Conservation (phyloP, 64 coral and sea anemone species). For the Stylophora pistillata region DNA sequence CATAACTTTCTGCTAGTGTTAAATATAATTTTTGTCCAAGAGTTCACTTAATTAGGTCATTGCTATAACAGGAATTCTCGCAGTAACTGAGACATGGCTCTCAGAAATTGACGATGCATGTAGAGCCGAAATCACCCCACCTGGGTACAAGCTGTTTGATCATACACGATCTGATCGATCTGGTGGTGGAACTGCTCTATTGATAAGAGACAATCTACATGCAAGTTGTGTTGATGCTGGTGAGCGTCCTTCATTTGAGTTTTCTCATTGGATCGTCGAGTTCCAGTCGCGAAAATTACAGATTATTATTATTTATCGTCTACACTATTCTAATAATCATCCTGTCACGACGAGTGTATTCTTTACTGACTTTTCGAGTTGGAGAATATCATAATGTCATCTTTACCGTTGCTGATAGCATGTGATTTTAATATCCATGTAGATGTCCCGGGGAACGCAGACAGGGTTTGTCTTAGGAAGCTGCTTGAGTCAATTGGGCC, state of each 20-base stretch:
- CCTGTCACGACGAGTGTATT: constrained; percentile 37
- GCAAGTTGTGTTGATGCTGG: constrained; percentile 5
- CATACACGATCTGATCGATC: constrained; percentile 7
- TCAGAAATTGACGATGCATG: background rate
- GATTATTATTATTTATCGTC: constrained; percentile 20
- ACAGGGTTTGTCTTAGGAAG: background rate
- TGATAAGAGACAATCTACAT: background rate
- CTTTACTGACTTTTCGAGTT: constrained; percentile 24
- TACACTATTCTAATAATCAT: constrained; percentile 23
- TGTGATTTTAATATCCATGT: constrained; percentile 53
- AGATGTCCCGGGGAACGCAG: background rate
- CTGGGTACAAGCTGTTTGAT: constrained; percentile 37
- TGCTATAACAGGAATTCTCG: no score
- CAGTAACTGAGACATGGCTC: constrained; percentile 6
- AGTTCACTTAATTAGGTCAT: no score
- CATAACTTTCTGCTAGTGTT: no score
- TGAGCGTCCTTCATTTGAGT: constrained; percentile 39
- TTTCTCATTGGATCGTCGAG: constrained; percentile 42
- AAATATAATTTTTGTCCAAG: no score
- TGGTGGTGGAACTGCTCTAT: constrained; percentile 10
- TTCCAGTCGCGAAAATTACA: constrained; percentile 7
- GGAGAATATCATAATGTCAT: background rate
- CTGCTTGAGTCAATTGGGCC: constrained; percentile 13
- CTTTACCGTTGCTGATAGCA: background rate
- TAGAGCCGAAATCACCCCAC: constrained; percentile 29